Percentiles rank a stretch among this genome's conserved stretches.
Conservation (phyloP, 1,140 invertebrate genomes). For the Nylanderia fulva region DNA sequence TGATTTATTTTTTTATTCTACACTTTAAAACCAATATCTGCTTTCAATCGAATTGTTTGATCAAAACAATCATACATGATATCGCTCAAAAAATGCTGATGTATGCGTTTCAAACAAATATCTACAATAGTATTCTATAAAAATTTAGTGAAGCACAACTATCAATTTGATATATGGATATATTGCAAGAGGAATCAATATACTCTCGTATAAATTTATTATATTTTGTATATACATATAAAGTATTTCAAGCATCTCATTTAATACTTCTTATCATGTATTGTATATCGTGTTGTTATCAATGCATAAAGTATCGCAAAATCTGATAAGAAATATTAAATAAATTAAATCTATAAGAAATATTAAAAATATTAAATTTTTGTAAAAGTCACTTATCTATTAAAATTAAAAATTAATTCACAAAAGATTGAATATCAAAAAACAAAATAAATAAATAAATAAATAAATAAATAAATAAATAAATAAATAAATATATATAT, state of each 20-base stretch:
- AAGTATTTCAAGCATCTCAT: constrained; percentile 1
- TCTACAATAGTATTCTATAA: neutral
- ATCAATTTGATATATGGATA: constrained; percentile 25
- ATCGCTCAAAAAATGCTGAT: constrained; percentile 26
- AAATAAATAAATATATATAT: no score
- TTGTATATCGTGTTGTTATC: neutral
- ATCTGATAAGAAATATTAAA: neutral
- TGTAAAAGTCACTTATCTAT: neutral
- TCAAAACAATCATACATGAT: neutral
- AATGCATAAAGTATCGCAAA: neutral
- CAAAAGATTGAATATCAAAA: neutral
- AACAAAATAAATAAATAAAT: neutral
- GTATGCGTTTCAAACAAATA: neutral
- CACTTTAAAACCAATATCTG: constrained; percentile 37
- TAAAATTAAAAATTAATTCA: neutral
- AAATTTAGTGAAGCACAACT: constrained; percentile 29
- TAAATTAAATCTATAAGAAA: no score
- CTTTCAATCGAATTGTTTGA: constrained; percentile 37
- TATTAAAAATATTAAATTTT: no score
- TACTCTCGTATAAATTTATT: neutral
- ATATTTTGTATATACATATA: no score
- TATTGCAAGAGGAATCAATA: neutral
- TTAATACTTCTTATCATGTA: neutral
- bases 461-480: no score
- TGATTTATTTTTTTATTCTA: constrained; percentile 14